A percentile compares a stretch with the other conserved stretches of the same genome.
Conservation (phyloP, 2,888 invertebrate species). For the Cosmopolites sordidus region DNA sequence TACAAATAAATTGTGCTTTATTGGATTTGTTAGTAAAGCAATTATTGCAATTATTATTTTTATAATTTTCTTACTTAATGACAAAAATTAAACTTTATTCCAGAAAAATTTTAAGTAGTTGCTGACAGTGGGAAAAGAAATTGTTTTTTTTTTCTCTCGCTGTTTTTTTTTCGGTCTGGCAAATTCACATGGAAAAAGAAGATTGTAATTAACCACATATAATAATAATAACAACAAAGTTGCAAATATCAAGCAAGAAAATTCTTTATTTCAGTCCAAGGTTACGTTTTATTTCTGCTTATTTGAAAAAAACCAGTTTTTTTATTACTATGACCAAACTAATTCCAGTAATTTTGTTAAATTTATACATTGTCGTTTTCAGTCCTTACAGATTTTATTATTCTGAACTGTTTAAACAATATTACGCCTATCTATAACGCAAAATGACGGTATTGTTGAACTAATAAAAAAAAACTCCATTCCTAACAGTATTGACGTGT, state of each 20-base stretch:
- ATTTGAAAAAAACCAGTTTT: neutral
- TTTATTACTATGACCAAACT: neutral
- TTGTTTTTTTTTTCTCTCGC: too few species aligned
- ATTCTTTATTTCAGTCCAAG: constrained; percentile 4
- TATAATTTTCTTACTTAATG: neutral
- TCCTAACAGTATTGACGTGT: too few species aligned
- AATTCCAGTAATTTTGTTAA: too few species aligned
- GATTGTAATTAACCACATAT: neutral
- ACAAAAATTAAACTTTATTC: neutral
- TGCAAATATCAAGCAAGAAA: neutral
- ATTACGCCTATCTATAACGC: too few species aligned
- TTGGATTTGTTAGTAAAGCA: too few species aligned
- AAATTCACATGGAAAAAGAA: neutral
- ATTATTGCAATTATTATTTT: neutral
- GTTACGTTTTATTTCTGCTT: neutral
- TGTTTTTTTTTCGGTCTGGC: neutral
- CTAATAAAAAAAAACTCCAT: too few species aligned
- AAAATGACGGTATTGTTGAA: too few species aligned
- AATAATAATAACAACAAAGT: neutral
- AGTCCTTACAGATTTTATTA: too few species aligned
- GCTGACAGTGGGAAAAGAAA: neutral
- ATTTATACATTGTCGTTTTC: too few species aligned
- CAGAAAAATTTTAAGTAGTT: neutral
- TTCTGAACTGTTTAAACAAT: too few species aligned
- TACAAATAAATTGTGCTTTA: too few species aligned